phyloP scores from a whole-genome alignment of 2,113 vertebrate genomes.

The Petroica traversi region DNA sequence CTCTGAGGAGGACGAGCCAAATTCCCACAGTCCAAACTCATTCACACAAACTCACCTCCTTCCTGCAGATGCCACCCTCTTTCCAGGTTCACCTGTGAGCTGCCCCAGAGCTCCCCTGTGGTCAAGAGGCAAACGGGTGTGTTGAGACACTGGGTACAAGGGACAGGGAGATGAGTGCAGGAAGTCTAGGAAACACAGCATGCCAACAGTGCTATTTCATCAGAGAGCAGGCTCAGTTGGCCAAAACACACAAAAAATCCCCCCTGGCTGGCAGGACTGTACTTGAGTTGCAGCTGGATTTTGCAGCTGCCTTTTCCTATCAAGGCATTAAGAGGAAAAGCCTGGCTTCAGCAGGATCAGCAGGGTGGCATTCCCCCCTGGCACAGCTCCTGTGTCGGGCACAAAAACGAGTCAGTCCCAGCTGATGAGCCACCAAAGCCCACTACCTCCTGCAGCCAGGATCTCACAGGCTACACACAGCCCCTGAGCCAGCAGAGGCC shows the following conservation, averaged over 20 bases:
- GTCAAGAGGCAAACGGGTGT: background rate
- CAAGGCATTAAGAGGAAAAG: background rate
- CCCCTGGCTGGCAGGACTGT: background rate
- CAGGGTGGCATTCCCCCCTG: background rate
- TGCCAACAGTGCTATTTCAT: background rate
- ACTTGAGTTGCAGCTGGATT: background rate
- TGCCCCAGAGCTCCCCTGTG: background rate
- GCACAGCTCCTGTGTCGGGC: background rate
- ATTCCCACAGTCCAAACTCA: background rate
- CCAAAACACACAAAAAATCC: background rate
- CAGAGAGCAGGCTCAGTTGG: background rate
- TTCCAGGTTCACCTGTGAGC: background rate
- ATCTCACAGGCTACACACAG: background rate
- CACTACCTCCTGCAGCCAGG: fast-evolving
- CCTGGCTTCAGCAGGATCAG: background rate
- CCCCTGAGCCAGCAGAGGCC: fast-evolving
- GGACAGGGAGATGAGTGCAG: background rate
- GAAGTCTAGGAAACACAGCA: background rate
- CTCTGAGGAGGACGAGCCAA: background rate
- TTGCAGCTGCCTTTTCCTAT: background rate
- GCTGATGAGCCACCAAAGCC: background rate
- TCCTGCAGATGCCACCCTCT: background rate
- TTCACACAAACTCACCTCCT: background rate
- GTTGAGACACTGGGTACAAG: background rate
- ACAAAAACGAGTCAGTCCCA: background rate